Conservation (phyloP, 2,113 vertebrate species). For the Colius striatus region DNA sequence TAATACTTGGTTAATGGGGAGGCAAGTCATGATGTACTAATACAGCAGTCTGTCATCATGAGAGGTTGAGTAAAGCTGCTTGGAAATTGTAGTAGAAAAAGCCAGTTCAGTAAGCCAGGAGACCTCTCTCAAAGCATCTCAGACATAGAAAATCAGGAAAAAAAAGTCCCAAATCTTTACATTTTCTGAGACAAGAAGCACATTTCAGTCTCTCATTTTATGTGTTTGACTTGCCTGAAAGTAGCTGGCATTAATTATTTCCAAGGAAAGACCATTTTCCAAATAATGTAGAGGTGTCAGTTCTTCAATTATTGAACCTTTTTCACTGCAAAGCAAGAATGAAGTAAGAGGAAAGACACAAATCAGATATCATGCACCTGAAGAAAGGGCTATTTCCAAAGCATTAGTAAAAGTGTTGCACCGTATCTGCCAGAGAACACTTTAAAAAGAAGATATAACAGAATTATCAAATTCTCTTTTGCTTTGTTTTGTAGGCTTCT, state of each 20-base stretch:
- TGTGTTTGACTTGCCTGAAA: background rate
- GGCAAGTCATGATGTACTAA: background rate
- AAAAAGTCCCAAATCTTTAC: fast-evolving
- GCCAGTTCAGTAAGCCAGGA: background rate
- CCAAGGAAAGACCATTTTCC: background rate
- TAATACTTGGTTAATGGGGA: background rate
- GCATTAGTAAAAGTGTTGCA: background rate
- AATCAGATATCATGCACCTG: background rate
- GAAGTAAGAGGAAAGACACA: background rate
- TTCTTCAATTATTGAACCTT: background rate
- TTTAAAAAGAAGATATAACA: background rate
- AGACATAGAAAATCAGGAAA: background rate
- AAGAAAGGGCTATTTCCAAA: conserved; percentile 9
- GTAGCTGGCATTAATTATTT: background rate
- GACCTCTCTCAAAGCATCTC: background rate
- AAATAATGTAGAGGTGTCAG: background rate
- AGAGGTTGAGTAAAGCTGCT: background rate
- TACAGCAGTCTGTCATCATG: background rate
- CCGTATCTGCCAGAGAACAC: conserved; percentile 3
- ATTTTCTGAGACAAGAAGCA: background rate
- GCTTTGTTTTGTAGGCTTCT: background rate
- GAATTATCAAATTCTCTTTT: background rate
- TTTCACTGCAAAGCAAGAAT: background rate
- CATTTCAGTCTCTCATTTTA: background rate
- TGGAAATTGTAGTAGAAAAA: background rate